Percentiles rank a stretch among this genome's conserved stretches.
Evolutionary conservation across 2,797 vertebrate species (phyloP).

Genomic region (Dendrocincla tyrannina): DNA sequence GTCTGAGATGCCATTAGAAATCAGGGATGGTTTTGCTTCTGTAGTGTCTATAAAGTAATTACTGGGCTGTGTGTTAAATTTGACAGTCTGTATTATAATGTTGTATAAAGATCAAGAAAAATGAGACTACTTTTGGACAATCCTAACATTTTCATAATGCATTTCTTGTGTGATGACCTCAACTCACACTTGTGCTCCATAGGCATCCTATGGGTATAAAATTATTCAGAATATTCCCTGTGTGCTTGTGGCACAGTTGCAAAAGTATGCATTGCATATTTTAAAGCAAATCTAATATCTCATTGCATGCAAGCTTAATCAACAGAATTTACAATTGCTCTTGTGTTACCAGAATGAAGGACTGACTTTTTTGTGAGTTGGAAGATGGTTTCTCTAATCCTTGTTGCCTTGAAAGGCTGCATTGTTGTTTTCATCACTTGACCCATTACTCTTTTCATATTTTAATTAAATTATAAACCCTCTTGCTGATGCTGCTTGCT

Average conservation of each 20-base stretch:
- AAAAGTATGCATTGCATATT: not conserved
- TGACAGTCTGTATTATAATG: not conserved
- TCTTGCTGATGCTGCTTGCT: not conserved
- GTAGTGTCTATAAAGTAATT: not conserved
- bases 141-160: not conserved
- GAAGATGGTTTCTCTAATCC: slow-evolving; percentile 50
- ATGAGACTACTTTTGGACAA: not conserved
- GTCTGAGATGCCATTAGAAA: not conserved
- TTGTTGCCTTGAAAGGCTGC: slow-evolving; percentile 48
- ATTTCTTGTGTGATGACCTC: not conserved
- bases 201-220: slow-evolving; percentile 15
- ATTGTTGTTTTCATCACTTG: slow-evolving; percentile 61
- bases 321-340: slow-evolving; percentile 53
- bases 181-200: not conserved
- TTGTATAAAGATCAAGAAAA: not conserved
- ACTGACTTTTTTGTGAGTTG: slow-evolving; percentile 26
- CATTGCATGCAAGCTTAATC: slow-evolving; percentile 18
- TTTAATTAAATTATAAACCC: slow-evolving; percentile 61
- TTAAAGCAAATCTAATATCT: not conserved
- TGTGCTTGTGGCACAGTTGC: not conserved
- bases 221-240: not conserved
- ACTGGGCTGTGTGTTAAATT: not conserved
- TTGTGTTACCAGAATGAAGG: slow-evolving; percentile 60
- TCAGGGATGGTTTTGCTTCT: not conserved
- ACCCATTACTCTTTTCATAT: slow-evolving; percentile 58